Percentiles rank a stretch among this genome's conserved stretches.
These are phyloP conservation scores for Masnerella sp. DNA, from an alignment of 2,888 invertebrate genomes.

Conservation along the genomic window DNA sequence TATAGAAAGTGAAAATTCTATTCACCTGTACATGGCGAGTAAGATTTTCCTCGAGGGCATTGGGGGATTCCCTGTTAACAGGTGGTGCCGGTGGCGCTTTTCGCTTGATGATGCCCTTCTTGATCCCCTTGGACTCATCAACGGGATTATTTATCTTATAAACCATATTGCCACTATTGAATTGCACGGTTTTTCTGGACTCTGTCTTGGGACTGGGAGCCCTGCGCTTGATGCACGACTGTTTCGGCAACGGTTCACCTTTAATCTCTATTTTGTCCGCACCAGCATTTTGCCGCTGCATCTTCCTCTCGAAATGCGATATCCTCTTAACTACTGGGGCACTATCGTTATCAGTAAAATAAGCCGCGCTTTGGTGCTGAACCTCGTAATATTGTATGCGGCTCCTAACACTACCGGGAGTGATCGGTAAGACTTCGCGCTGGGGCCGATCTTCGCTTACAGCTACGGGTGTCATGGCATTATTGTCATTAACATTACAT, in stretches of 20 bases:
- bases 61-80: too few species aligned
- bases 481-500: slow-evolving; percentile 75
- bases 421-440: slow-evolving; percentile 68
- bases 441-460: slow-evolving; percentile 73
- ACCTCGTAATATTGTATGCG: slow-evolving; percentile 75
- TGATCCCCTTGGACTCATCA: too few species aligned
- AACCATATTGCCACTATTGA: slow-evolving; percentile 66
- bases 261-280: slow-evolving; percentile 1
- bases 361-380: slow-evolving; percentile 64
- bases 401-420: slow-evolving; percentile 74
- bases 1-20: too few species aligned
- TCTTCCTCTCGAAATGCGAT: slow-evolving; percentile 16
- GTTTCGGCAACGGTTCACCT: slow-evolving; percentile 29
- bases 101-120: too few species aligned
- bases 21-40: too few species aligned
- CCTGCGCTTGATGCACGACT: slow-evolving; percentile 63
- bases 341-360: slow-evolving; percentile 68
- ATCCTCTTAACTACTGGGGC: slow-evolving; percentile 57
- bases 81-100: too few species aligned
- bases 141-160: too few species aligned
- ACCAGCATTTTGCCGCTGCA: not conserved
- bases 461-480: slow-evolving; percentile 73
- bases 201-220: slow-evolving; percentile 59
- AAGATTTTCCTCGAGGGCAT: too few species aligned
- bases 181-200: slow-evolving; percentile 70